Base-by-base conservation (phyloP, 1,140 invertebrate species). In the Cephus cinctus region DNA sequence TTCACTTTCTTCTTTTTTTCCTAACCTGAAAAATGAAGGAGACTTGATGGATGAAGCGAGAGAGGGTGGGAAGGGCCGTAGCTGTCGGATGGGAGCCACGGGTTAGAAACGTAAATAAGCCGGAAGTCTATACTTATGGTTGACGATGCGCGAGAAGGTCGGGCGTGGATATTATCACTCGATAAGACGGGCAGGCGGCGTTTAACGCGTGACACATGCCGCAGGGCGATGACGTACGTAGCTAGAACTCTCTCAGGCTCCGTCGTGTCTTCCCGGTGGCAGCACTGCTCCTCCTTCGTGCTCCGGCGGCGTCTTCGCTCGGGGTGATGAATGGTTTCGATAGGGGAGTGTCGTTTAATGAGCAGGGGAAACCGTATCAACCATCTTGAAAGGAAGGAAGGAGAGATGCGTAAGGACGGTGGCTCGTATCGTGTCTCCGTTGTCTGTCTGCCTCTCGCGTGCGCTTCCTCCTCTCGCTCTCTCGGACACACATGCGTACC, bases 171-270 rank as follows among this genome's bases (percentile, higher is more conserved):
- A n/a, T n/a, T n/a, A n/a, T n/a, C n/a, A n/a, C n/a, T n/a, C n/a
- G n/a, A n/a, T n/a, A n/a, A n/a, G n/a, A n/a, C n/a, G n/a, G n/a
- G n/a, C n/a, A n/a, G n/a, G n/a, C n/a, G n/a, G n/a, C n/a, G n/a
- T n/a, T n/a, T 52, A 54, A 52, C 36, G 52, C 44, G 41, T 48
- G 51, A 52, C 57, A 59, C 47, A 52, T 59, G 52, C 45, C 43
- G 34, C 47, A 21, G 30, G 50, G 53, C 54, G 57, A 53, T 50
- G 50, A 59, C 47, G 53, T 45, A 50, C 53, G 31, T 40, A 45
- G 43, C 34, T 52, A 55, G 32, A 47, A 45, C 40, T 42, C 14
- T 42, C 11, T 42, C n/a, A 25, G 15, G 11, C 5, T 5, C 20
- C 9, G 14, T 22, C 38, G 25, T 41, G 20, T 6, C 14, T 46